phyloP scores from a whole-genome alignment of 30 jellyfish, hydroid and myxozoan genomes.

The Cassiopea andromeda region DNA sequence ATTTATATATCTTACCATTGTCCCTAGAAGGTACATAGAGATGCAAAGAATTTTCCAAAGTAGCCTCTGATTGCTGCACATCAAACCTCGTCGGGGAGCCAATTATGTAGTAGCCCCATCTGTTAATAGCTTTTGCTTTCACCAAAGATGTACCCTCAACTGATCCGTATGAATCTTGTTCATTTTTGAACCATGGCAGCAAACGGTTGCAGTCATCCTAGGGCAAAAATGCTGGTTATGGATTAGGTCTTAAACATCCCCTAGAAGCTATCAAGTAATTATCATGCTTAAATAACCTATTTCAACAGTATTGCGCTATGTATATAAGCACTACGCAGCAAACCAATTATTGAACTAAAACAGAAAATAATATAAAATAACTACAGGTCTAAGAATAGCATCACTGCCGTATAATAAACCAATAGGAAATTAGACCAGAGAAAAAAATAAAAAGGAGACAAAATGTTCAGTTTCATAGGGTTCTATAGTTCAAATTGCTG shows the following conservation, averaged over 20 bases:
- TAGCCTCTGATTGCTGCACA: constrained; percentile 6
- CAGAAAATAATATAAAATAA: too few relatives aligned
- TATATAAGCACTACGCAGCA: too few relatives aligned
- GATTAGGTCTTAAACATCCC: too few relatives aligned
- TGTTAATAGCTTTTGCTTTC: constrained; percentile 79
- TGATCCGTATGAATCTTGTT: constrained; percentile 77
- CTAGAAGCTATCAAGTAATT: too few relatives aligned
- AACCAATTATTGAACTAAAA: too few relatives aligned
- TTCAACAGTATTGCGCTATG: too few relatives aligned
- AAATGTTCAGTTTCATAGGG: too few relatives aligned
- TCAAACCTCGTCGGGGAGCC: constrained; percentile 34
- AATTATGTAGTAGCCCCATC: constrained; percentile 62
- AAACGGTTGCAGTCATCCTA: constrained; percentile 66
- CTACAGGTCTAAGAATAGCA: too few relatives aligned
- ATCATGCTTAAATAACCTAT: too few relatives aligned
- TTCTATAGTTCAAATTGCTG: too few relatives aligned
- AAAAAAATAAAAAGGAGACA: not conserved
- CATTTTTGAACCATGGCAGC: constrained; percentile 78
- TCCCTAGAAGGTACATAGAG: constrained; percentile 28
- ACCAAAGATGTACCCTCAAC: constrained; percentile 64
- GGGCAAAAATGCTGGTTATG: not conserved
- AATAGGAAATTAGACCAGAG: too few relatives aligned
- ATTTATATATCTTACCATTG: constrained; percentile 20
- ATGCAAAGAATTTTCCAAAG: constrained; percentile 23
- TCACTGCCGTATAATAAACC: too few relatives aligned